Base-by-base conservation (phyloP, 2,888 invertebrate genomes). In the Syritta pipiens region DNA sequence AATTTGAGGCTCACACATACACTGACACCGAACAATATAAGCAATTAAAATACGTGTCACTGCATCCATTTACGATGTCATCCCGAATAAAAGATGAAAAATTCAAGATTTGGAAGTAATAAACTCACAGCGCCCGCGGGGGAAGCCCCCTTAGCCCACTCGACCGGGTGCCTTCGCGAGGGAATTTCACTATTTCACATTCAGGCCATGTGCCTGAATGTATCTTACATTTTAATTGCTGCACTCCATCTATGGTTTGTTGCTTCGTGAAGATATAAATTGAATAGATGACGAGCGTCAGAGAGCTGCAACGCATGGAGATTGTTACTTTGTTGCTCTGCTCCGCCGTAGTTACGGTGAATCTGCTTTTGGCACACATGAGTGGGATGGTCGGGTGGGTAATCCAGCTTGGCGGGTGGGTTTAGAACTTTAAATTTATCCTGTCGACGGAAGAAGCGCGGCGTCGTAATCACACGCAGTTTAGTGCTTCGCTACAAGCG, bases 31-130 rank as follows among this genome's bases (percentile, higher is more conserved):
- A 79, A 79, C 79, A 72, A 79, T 79, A 79, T 62, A 68, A 79
- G 72, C 79, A 79, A 79, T 79, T 79, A 79, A 79, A 68, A 79
- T 68, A 68, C 79, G 72, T 79, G 79, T 72, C 79, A 79, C 68
- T 74, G 79, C 67, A 79, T 79, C 67, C 51, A 57, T 79, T 79
- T 72, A 74, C 55, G 51, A 72, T 60, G 55, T 35, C 48, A 55
- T 28, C 44, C 24, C 44, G 48, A 63, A 71, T n/a, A 24, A 24
- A 9, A 14, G 42, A 20, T 14, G 10, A n/a, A 1, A 24, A 19
- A 19, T n/a, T 22, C n/a, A n/a, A n/a, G n/a, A n/a, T n/a, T n/a
- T n/a, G n/a, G n/a, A n/a, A n/a, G n/a, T n/a, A n/a, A n/a, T n/a
- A n/a, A n/a, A n/a, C n/a, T n/a, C n/a, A n/a, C n/a, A n/a, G n/a